Percentiles rank a stretch among this genome's conserved stretches.
Conservation (phyloP, 2,888 invertebrate genomes). For the Platerodrilus igneus region DNA sequence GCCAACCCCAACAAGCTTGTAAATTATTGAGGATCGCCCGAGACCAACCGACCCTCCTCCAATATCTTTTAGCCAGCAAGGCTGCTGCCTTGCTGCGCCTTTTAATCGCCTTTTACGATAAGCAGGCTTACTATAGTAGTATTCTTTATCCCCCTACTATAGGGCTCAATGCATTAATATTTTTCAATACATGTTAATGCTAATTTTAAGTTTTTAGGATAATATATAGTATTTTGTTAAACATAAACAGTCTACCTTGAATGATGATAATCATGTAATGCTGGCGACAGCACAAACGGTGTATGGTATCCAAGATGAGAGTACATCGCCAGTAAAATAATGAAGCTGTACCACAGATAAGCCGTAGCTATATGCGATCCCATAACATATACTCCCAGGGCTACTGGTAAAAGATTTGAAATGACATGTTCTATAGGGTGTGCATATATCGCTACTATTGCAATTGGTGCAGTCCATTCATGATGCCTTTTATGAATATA, state of each 20-base stretch:
- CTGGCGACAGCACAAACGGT: constrained; percentile 52
- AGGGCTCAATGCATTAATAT: too few species aligned
- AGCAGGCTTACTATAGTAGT: too few species aligned
- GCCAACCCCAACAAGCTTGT: too few species aligned
- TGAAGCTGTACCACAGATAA: constrained; percentile 75
- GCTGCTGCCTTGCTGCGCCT: too few species aligned
- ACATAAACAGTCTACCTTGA: constrained; percentile 62
- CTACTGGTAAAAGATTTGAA: constrained; percentile 72
- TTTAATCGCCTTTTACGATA: too few species aligned
- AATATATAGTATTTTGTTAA: too few species aligned
- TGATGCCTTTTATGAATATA: constrained; percentile 82
- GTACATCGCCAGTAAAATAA: constrained; percentile 72
- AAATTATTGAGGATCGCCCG: too few species aligned
- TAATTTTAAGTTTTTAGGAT: too few species aligned
- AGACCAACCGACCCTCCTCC: too few species aligned
- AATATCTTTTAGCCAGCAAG: too few species aligned
- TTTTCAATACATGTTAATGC: too few species aligned
- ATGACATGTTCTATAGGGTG: constrained; percentile 75
- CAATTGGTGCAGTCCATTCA: constrained; percentile 83
- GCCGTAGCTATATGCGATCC: constrained; percentile 73
- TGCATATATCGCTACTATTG: constrained; percentile 75
- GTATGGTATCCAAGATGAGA: constrained; percentile 79
- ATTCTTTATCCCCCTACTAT: too few species aligned
- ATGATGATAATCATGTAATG: constrained; percentile 85
- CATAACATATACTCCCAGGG: constrained; percentile 68